Evolutionary conservation across 2,888 invertebrate genomes (phyloP).

Genomic region (Quadriops clusia): DNA sequence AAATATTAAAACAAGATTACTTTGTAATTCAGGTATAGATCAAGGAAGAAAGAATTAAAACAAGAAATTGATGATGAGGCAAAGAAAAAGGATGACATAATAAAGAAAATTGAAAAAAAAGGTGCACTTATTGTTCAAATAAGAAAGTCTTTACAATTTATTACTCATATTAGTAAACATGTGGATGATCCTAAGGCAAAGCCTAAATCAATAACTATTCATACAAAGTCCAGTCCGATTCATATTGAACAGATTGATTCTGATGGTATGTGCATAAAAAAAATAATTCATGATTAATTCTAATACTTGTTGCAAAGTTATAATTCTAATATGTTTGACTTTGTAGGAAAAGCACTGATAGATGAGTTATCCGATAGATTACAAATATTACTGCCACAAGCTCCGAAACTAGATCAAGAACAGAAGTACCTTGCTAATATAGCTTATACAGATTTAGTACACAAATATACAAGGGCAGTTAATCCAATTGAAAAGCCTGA

Average conservation of each 20-base stretch:
- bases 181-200: no score
- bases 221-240: no score
- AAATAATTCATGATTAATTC: no score
- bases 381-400: no score
- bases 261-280: no score
- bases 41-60: slow-evolving; percentile 8
- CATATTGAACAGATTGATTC: no score
- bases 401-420: no score
- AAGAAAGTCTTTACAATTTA: slow-evolving; percentile 9
- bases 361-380: slow-evolving; percentile 1
- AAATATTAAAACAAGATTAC: not conserved
- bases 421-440: no score
- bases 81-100: slow-evolving; percentile 7
- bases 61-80: slow-evolving; percentile 2
- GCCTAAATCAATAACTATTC: no score
- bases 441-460: no score
- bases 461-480: no score
- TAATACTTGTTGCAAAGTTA: not conserved
- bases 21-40: slow-evolving; percentile 8
- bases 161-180: slow-evolving; percentile 6
- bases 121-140: slow-evolving; percentile 10
- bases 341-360: not conserved
- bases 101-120: slow-evolving; percentile 5
- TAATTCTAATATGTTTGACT: not conserved
- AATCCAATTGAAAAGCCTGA: no score